These are phyloP conservation scores for Rhagophthalmus giganteus DNA, from an alignment of 2,888 invertebrate genomes.

Conservation along the genomic window DNA sequence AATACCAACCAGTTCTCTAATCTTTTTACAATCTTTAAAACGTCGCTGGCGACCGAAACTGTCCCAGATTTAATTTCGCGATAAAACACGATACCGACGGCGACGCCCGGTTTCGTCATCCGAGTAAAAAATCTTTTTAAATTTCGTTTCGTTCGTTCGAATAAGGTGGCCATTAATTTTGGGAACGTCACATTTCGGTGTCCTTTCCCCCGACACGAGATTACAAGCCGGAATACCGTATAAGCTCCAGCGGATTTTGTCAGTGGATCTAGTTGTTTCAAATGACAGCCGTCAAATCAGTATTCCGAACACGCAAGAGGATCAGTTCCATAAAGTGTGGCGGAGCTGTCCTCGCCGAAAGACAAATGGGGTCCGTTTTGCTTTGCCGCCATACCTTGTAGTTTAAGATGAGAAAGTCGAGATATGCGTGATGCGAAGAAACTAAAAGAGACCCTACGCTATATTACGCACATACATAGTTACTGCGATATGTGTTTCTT, in stretches of 20 bases:
- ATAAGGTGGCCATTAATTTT: neutral
- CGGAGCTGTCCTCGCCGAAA: constrained; percentile 15
- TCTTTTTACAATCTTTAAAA: too few species aligned
- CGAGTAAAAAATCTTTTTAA: too few species aligned
- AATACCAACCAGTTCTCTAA: too few species aligned
- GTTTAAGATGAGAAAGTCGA: constrained; percentile 11
- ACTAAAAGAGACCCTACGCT: constrained; percentile 3
- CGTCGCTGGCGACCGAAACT: too few species aligned
- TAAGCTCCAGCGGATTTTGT: constrained; percentile 10
- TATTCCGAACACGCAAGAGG: constrained; percentile 18
- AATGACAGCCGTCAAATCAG: constrained; percentile 21
- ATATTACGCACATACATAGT: neutral
- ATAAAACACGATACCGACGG: too few species aligned
- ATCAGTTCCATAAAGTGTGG: constrained; percentile 19
- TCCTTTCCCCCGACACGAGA: constrained; percentile 3
- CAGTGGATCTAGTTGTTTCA: constrained; percentile 14
- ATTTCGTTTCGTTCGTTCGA: neutral
- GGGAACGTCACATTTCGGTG: neutral
- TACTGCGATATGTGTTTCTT: constrained; percentile 6
- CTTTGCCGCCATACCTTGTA: neutral
- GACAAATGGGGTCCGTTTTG: constrained; percentile 16
- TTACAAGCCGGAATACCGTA: constrained; percentile 14
- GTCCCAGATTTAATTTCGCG: too few species aligned
- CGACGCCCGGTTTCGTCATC: too few species aligned
- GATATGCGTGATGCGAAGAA: constrained; percentile 14